A percentile compares a stretch with the other conserved stretches of the same genome.
Evolutionary conservation across 2,113 vertebrate species (phyloP).

Genomic region (Lophius piscatorius): DNA sequence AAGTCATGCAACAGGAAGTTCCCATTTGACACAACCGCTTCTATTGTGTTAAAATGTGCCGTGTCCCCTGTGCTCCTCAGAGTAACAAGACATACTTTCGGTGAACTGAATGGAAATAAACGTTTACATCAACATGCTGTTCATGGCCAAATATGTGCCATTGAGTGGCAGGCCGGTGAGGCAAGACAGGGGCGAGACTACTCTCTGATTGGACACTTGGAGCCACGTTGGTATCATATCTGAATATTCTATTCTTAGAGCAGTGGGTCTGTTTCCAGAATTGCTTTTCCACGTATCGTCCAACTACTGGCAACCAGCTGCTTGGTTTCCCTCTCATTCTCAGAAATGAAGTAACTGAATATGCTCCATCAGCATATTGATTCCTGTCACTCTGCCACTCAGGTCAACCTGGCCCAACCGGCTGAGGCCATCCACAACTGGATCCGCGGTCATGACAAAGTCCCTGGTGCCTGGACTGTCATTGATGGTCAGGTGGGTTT

Average conservation of each 20-base stretch:
- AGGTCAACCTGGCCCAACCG: slow-evolving; percentile 87
- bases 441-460: slow-evolving; percentile 98
- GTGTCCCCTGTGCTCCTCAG: too few relatives aligned
- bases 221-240: slow-evolving; percentile 16
- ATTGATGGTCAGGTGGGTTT: slow-evolving; percentile 86
- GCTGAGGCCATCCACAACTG: slow-evolving; percentile 92
- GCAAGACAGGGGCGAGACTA: slow-evolving; percentile 15
- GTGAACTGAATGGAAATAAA: too few relatives aligned
- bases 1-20: too few relatives aligned
- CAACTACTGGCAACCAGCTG: slow-evolving; percentile 28
- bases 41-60: too few relatives aligned
- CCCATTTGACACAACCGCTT: too few relatives aligned
- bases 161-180: not conserved
- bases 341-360: slow-evolving; percentile 24
- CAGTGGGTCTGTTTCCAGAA: slow-evolving; percentile 24
- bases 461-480: slow-evolving; percentile 92
- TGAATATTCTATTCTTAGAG: slow-evolving; percentile 44
- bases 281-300: slow-evolving; percentile 11
- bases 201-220: slow-evolving; percentile 26
- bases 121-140: too few relatives aligned
- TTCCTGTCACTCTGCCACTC: not conserved
- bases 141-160: not conserved
- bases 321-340: slow-evolving; percentile 30
- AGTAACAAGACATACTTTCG: slow-evolving; percentile 3
- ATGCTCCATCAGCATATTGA: not conserved